Evolutionary conservation across 2,113 vertebrate genomes (phyloP).

Genomic region (Rhegmatorhina hoffmannsi): DNA sequence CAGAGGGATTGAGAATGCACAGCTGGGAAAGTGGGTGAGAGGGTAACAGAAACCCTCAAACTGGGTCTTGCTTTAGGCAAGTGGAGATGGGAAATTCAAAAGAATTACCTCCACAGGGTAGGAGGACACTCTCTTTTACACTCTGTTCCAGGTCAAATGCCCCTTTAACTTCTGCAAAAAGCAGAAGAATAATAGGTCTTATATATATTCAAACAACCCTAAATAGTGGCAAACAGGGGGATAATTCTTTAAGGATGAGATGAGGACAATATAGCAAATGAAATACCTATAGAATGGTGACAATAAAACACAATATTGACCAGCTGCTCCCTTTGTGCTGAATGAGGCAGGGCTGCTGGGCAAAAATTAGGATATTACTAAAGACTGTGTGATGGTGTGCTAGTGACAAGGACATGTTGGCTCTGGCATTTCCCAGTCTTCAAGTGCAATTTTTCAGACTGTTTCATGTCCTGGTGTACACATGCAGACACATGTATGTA

Average conservation of each 20-base stretch:
- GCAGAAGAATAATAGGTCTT: not conserved
- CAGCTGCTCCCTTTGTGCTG: not conserved
- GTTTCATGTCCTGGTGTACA: not conserved
- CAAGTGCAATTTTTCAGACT: not conserved
- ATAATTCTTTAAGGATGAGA: slow-evolving; percentile 12
- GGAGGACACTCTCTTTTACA: not conserved
- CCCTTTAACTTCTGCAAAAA: not conserved
- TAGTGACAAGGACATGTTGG: not conserved
- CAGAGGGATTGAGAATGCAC: not conserved
- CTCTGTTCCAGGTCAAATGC: not conserved
- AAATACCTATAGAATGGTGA: not conserved
- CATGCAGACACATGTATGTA: not conserved
- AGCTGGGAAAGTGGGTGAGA: not conserved
- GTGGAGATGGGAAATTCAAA: not conserved
- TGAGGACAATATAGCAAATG: not conserved
- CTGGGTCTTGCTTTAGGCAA: not conserved
- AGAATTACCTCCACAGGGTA: no score
- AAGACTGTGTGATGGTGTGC: not conserved
- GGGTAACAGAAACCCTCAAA: not conserved
- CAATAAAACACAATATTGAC: slow-evolving; percentile 8
- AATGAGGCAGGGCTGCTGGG: not conserved
- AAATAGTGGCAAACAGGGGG: not conserved
- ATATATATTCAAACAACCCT: not conserved
- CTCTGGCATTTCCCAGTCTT: not conserved
- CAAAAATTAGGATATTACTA: not conserved